phyloP scores from a whole-genome alignment of 1,140 invertebrate genomes.

The Drosophila ohnishii region DNA sequence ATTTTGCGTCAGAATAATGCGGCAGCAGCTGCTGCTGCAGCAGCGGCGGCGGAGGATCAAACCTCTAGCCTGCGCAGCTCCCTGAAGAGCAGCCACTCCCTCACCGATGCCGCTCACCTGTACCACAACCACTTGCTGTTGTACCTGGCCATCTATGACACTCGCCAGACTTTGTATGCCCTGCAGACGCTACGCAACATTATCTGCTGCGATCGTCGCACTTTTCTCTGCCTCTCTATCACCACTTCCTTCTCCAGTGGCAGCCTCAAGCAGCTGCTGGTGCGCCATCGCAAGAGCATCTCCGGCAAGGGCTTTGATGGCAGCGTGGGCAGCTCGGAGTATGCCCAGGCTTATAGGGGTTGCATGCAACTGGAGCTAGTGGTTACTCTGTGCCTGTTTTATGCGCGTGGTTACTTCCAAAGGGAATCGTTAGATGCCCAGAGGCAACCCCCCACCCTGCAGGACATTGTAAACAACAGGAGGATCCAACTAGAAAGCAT shows the following conservation, averaged over 20 bases:
- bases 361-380: conserved; percentile 94
- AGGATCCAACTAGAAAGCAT: conserved; percentile 90
- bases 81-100: conserved; percentile 65
- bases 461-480: conserved; percentile 90
- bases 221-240: conserved; percentile 89
- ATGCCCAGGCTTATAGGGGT: conserved; percentile 87
- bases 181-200: conserved; percentile 90
- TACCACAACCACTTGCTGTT: conserved; percentile 93
- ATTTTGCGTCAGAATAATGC: conserved; percentile 75
- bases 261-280: conserved; percentile 85
- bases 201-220: conserved; percentile 88
- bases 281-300: conserved; percentile 91
- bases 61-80: conserved; percentile 64
- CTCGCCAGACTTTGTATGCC: conserved; percentile 90
- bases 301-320: conserved; percentile 91
- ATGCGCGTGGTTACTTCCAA: conserved; percentile 92
- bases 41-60: conserved; percentile 47
- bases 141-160: conserved; percentile 92
- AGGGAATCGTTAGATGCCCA: conserved; percentile 84
- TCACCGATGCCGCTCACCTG: conserved; percentile 85
- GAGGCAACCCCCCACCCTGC: conserved; percentile 86
- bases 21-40: conserved; percentile 50
- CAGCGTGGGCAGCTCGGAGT: conserved; percentile 86
- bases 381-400: conserved; percentile 91
- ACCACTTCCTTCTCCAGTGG: conserved; percentile 87